Base-by-base conservation (phyloP, 2,888 invertebrate species). In the Pandemis corylana region DNA sequence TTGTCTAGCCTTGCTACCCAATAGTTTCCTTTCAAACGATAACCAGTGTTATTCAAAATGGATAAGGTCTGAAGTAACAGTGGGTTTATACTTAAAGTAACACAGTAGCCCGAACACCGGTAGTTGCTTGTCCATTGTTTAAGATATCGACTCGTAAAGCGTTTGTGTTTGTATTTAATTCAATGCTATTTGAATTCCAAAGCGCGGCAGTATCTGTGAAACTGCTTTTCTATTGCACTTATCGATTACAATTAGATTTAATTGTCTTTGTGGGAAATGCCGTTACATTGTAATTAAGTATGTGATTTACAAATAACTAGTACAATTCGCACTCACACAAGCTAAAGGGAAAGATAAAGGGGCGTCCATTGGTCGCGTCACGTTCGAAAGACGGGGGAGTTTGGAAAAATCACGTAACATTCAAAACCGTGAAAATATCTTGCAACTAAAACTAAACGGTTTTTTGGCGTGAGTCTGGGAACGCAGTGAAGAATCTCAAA, bases 81-180 rank as follows among this genome's bases (percentile, higher is more conserved):
- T 46, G 7, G 41, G 5, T 44, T 28, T 36, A 0, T n/a, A 10
- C 10, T 62, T 41, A 2, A 20, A 44, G 62, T 71, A 75, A 9
- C 28, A 63, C 70, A 63, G 75, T 62, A 75, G 75, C 71, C 56
- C 41, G 15, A 74, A 74, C 36, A 67, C 75, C 71, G 67, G 75
- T 75, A 75, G 75, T 69, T 56, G 53, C 7, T 49, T 61, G 74
- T 62, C 61, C 3, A 75, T 75, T 75, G 75, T 75, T 53, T 67
- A 67, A 42, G 13, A 62, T 71, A 75, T 62, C 61, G 61, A 41
- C 28, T 28, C 28, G 59, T 15, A n/a, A 15, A 36, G 2, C 2
- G 46, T 46, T 63, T 51, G 42, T n/a, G 7, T 53, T 61, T 61
- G 13, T 59, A 67, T 67, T 62, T 6, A 66, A 67, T 72, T 67